Conservation (phyloP, 2,797 vertebrate genomes). For the Eulemur mongoz region DNA sequence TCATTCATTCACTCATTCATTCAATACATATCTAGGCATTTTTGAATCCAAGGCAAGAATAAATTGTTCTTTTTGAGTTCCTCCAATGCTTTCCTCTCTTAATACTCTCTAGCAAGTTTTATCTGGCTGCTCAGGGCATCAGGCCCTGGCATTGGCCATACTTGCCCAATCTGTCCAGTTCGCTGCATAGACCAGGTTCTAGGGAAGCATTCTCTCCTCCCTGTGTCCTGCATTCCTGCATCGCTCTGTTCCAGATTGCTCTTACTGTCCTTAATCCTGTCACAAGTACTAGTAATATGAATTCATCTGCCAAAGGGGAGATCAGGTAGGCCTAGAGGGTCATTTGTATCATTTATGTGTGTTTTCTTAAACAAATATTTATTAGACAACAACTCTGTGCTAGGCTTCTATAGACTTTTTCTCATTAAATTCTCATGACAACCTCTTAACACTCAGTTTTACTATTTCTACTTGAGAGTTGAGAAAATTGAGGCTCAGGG, state of each 20-base stretch:
- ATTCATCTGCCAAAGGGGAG: background rate
- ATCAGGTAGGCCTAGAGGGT: background rate
- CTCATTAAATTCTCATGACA: background rate
- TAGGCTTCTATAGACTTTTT: background rate
- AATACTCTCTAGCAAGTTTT: background rate
- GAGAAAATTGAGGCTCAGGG: background rate
- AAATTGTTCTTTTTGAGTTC: background rate
- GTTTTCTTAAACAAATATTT: constrained; percentile 33
- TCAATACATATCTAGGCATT: background rate
- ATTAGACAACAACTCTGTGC: background rate
- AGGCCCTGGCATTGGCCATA: background rate
- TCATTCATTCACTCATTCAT: background rate
- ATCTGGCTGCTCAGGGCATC: background rate
- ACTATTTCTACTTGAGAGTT: background rate
- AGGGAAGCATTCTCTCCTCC: constrained; percentile 33
- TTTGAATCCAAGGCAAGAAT: background rate
- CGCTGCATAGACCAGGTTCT: background rate
- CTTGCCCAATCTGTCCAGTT: background rate
- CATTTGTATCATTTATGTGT: background rate
- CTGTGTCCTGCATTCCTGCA: background rate
- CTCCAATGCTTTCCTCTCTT: background rate
- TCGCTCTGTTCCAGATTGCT: background rate
- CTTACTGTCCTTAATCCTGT: constrained; percentile 8
- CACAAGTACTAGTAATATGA: background rate
- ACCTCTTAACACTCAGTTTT: background rate